phyloP scores from a whole-genome alignment of 2,797 vertebrate genomes.

The Poeciliopsis infans region DNA sequence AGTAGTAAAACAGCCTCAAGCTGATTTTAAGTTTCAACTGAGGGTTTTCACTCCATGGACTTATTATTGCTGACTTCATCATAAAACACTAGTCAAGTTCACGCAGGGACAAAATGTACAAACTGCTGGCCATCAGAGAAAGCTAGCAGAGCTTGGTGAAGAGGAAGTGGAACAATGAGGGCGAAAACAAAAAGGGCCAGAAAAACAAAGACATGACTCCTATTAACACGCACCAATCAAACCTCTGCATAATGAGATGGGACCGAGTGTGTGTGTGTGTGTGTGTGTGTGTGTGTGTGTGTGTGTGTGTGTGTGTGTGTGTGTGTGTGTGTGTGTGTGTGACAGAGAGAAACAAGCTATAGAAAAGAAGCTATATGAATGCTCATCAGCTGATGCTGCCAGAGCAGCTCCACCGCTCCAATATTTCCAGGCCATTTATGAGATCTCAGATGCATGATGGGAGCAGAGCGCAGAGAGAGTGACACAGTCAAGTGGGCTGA shows the following conservation, averaged over 20 bases:
- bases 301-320: too few species aligned
- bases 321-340: not conserved
- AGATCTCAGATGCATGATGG: slow-evolving; percentile 46
- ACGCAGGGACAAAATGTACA: slow-evolving; percentile 14
- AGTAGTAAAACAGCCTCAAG: not conserved
- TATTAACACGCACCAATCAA: not conserved
- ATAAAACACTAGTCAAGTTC: slow-evolving; percentile 15
- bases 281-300: too few species aligned
- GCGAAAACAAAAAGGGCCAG: slow-evolving; percentile 29
- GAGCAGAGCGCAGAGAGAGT: slow-evolving; percentile 41
- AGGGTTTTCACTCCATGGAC: slow-evolving; percentile 21
- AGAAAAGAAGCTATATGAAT: slow-evolving; percentile 48
- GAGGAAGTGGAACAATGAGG: not conserved
- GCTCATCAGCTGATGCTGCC: slow-evolving; percentile 58
- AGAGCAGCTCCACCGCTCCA: slow-evolving; percentile 58
- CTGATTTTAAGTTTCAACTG: slow-evolving; percentile 6
- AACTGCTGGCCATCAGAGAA: slow-evolving; percentile 17
- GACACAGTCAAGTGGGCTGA: slow-evolving; percentile 48
- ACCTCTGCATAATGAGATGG: not conserved
- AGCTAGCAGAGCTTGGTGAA: slow-evolving; percentile 16
- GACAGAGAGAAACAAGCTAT: not conserved
- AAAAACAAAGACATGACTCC: slow-evolving; percentile 5
- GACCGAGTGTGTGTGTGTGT: not conserved
- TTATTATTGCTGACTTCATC: slow-evolving; percentile 34
- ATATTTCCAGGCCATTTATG: slow-evolving; percentile 61